Evolutionary conservation across 2,113 vertebrate species (phyloP), one percentile per base, ranked within the genome.

Genomic region (Prochilodus magdalenae): DNA sequence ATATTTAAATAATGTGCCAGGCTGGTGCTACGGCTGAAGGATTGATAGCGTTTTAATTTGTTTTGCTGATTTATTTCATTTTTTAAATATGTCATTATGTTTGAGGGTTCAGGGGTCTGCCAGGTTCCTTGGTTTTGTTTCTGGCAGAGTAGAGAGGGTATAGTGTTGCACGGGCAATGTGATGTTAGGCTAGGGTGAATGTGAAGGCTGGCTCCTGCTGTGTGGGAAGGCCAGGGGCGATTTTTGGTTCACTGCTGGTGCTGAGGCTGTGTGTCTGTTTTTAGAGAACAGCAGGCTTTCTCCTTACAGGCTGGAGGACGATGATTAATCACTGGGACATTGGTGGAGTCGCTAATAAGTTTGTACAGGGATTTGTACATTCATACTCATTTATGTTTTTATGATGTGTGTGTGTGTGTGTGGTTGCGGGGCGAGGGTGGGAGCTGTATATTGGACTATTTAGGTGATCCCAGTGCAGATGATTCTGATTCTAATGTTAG

Each of bases 251-350:
- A 67, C 16, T 40, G 18, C 18, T 11, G 65, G 22, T 44, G 66
- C 36, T 44, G 66, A 44, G 11, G 33, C 66, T 14, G 5, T 4
- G 53, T 2, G 2, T 57, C 14, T 57, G 22, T 57, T 33, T 67
- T 20, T 10, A 67, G 5, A 67, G 30, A 67, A 14, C 16, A 33
- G 16, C 16, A 36, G 65, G n/a, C 0, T 6, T 24, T 70, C 22
- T 70, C 33, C 33, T 70, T n/a, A 24, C 66, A 70, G 36, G 36
- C 40, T 70, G 33, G 65, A 27, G 65, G 65, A 36, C 65, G 18
- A 3, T 36, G 66, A 70, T 70, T 70, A 40, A 70, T 70, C 36
- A 70, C 22, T 12, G 24, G n/a, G 36, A 70, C 66, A 40, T n/a
- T 20, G 36, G 33, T 44, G 66, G 30, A 44, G 40, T 44, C 11